Conservation (phyloP, 2,113 vertebrate genomes). For the Phalacrocorax aristotelis region DNA sequence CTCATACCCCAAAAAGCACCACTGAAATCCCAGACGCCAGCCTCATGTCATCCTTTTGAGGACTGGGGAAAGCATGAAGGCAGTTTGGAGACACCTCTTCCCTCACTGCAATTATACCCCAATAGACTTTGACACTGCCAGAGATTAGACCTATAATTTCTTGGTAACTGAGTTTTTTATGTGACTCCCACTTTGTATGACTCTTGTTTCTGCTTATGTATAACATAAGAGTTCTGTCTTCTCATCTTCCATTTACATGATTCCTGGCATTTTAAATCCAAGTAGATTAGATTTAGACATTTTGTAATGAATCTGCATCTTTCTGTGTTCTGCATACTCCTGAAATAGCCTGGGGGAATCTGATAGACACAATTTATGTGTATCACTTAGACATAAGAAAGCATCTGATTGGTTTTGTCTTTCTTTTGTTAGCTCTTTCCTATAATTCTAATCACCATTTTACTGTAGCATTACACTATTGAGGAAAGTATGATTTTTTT, state of each 20-base stretch:
- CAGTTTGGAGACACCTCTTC: background rate
- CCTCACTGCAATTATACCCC: background rate
- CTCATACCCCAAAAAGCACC: background rate
- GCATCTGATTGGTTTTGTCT: constrained; percentile 6
- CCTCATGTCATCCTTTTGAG: background rate
- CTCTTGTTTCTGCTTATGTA: constrained; percentile 2
- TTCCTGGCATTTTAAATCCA: constrained; percentile 41
- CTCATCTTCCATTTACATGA: background rate
- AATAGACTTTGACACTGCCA: background rate
- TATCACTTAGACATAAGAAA: constrained; percentile 21
- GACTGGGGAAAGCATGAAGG: background rate
- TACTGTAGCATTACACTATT: background rate
- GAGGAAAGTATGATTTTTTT: background rate
- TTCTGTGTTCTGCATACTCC: constrained; percentile 1
- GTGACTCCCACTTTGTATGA: background rate
- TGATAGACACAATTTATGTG: background rate
- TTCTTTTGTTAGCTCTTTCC: constrained; percentile 19
- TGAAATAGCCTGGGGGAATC: constrained; percentile 18
- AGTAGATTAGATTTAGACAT: constrained; percentile 49
- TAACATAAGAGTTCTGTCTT: background rate
- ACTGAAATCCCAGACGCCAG: background rate
- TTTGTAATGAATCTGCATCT: constrained; percentile 38
- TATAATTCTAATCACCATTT: constrained; percentile 9
- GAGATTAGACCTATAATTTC: background rate
- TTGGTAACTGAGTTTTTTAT: background rate